Base-by-base conservation (phyloP, 2,113 vertebrate species). In the Mixornis gularis region DNA sequence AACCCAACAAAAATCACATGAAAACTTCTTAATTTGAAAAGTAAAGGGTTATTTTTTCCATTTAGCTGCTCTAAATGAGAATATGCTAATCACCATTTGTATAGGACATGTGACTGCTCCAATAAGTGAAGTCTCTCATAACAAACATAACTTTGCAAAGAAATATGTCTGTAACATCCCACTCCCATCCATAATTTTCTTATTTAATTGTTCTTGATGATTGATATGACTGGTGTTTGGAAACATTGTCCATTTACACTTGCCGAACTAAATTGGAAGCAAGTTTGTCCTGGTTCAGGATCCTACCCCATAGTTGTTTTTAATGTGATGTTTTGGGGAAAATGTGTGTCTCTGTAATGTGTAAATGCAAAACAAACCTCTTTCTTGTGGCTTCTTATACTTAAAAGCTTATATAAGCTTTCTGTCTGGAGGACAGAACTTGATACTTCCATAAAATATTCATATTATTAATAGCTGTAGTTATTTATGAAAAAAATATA, bases 1-100 rank as follows among this genome's bases (percentile, higher is more conserved):
- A 90, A 81, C 9, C 5, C 30, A 59, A 2, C 2, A n/a, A 81
- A 55, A 51, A 13, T 1, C 1, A 15, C 24, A n/a, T 2, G 1
- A 38, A 32, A 58, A 15, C 3, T 25, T 82, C 21, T 73, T 36
- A 24, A 32, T 71, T 60, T 29, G 60, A 46, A 86, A 87, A 51
- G 7, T 3, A 53, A 72, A 56, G 12, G 25, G 58, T 55, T 68
- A 46, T 65, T 60, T 84, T n/a, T 64, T 89, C 13, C 8, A 20
- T 19, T 79, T 65, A 66, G 13, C 17, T 38, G 17, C 18, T 80
- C 13, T 36, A 70, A 71, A 43, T 76, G 7, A 65, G 44, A 71
- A 52, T 32, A 32, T 12, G 29, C 4, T 64, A 62, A 49, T n/a
- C 13, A 44, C 1, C 4, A 27, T 74, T 89, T 79, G 12, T 41